Base-by-base conservation (phyloP, 1,140 invertebrate genomes). In the Hyphantria cunea region DNA sequence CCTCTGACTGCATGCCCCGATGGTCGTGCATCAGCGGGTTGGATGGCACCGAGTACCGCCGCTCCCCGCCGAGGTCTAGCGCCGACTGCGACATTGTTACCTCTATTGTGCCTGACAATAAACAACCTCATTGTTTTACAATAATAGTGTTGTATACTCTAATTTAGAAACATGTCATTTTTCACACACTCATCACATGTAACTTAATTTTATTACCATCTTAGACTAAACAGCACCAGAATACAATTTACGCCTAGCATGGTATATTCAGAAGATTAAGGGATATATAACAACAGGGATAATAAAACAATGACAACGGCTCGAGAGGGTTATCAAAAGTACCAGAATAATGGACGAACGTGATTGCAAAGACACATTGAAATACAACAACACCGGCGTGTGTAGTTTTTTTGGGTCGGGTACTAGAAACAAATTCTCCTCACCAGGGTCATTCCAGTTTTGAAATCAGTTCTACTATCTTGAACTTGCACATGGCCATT, bases 31-130 rank as follows among this genome's bases (percentile, higher is more conserved):
- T 88, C 84, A 89, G 90, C 61, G 94, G 93, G 88, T 93, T 94
- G 72, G 94, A 94, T 6, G 96, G 95, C 82, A 97, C 95, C 12
- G 96, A 96, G 89, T 97, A 97, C 72, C 96, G 93, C 70, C 96
- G 92, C 84, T 97, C 95, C 87, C 79, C 84, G 52, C 84, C 82
- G 62, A 86, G 76, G 45, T 86, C 89, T 50, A 86, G 74, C 66
- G 82, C 86, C 47, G 85, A 86, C 73, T 87, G 84, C 34, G 86
- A 84, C 86, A 87, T 89, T 41, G 9, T 60, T 7, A 37, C 37
- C 37, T 60, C 55, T 58, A 58, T 58, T 58, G 45, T 49, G n/a
- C 34, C 55, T 58, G 52, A 7, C 10, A 32, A 31, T 25, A 25
- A 25, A 25, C 17, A 25, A 25, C 17, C 2, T 25, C 39, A 44